Evolutionary conservation across 1,140 invertebrate genomes (phyloP).

Genomic region (Pentalonia nigronervosa): DNA sequence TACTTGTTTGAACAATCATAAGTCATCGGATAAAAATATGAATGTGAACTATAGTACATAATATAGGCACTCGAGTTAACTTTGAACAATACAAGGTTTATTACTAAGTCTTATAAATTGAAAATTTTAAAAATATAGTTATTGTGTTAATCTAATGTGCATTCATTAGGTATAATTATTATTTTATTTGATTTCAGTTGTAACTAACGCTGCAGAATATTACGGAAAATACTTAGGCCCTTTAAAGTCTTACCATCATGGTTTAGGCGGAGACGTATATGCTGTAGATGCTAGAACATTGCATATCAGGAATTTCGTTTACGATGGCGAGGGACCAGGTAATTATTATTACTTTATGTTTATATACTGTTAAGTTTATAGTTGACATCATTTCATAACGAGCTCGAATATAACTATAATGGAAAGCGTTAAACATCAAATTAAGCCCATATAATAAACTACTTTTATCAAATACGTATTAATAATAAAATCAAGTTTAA

Average conservation of each 20-base stretch:
- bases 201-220: conserved; percentile 65
- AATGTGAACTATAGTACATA: no score
- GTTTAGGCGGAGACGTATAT: conserved; percentile 83
- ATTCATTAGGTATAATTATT: not conserved
- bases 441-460: not conserved
- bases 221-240: conserved; percentile 81
- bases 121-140: not conserved
- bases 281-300: conserved; percentile 86
- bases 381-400: not conserved
- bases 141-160: not conserved
- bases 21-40: not conserved
- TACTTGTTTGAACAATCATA: not conserved
- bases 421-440: not conserved
- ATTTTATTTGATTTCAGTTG: conserved; percentile 47
- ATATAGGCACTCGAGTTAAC: not conserved
- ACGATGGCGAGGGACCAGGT: conserved; percentile 90
- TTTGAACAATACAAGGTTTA: not conserved
- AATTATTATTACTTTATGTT: conserved; percentile 60
- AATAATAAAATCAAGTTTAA: not conserved
- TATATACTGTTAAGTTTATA: not conserved
- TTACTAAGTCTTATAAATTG: not conserved
- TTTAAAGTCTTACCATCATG: conserved; percentile 80
- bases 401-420: not conserved
- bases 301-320: conserved; percentile 85
- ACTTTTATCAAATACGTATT: not conserved